Percentiles rank a stretch among this genome's conserved stretches.
phyloP scores from a whole-genome alignment of 2,797 vertebrate genomes.

The Malacoctenus gilli region DNA sequence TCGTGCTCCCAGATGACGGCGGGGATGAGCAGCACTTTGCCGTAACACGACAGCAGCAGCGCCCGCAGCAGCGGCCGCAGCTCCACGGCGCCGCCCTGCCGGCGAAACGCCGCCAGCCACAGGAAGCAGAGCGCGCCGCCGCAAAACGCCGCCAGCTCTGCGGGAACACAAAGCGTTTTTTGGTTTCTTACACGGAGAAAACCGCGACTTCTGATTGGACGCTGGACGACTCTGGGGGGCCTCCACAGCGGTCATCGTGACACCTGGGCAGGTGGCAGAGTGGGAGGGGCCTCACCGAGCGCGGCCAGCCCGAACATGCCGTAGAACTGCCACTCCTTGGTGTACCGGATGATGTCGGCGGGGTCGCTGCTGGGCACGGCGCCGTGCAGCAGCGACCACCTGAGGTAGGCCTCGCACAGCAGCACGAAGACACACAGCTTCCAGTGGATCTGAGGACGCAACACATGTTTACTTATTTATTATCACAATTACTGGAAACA shows the following conservation, averaged over 20 bases:
- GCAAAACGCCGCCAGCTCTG: slow-evolving; percentile 91
- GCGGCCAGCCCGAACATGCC: slow-evolving; percentile 90
- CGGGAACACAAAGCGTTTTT: not conserved
- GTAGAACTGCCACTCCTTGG: slow-evolving; percentile 98
- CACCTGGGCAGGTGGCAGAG: too few species aligned
- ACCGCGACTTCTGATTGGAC: not conserved
- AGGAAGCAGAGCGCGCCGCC: too few species aligned
- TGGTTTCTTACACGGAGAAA: too few species aligned
- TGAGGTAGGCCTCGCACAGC: slow-evolving; percentile 94
- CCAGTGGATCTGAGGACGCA: slow-evolving; percentile 88
- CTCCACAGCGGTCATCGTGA: too few species aligned
- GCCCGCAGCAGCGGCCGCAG: slow-evolving; percentile 86
- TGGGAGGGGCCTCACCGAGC: slow-evolving; percentile 85
- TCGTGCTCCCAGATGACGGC: slow-evolving; percentile 98
- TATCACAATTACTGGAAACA: too few species aligned
- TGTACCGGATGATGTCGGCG: slow-evolving; percentile 95
- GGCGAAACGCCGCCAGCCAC: slow-evolving; percentile 86
- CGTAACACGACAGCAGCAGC: slow-evolving; percentile 92
- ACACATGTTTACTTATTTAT: too few species aligned
- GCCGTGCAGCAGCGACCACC: slow-evolving; percentile 91
- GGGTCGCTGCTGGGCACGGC: slow-evolving; percentile 87
- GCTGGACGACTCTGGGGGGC: too few species aligned
- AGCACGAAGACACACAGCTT: slow-evolving; percentile 95
- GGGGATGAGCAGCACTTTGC: slow-evolving; percentile 94
- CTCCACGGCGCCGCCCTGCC: slow-evolving; percentile 70